phyloP scores from a whole-genome alignment of 2,888 invertebrate species.

The Plutella xylostella region DNA sequence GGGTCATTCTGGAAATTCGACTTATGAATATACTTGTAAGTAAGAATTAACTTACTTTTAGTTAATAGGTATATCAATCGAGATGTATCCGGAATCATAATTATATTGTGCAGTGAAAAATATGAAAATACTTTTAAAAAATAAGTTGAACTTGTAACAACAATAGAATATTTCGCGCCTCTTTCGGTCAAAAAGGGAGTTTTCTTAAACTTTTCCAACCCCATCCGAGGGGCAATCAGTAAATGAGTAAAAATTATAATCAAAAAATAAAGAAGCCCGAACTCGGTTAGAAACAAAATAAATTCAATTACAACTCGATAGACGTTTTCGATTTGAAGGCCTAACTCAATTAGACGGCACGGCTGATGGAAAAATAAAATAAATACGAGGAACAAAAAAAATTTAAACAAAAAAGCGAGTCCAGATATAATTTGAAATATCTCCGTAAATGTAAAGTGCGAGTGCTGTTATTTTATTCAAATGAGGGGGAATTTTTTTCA shows the following conservation, averaged over 20 bases:
- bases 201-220: neutral
- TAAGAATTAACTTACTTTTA: too few relatives aligned
- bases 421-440: constrained; percentile 71
- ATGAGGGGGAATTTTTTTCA: constrained; percentile 68
- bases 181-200: too few relatives aligned
- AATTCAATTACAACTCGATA: constrained; percentile 69
- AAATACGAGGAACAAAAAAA: constrained; percentile 65
- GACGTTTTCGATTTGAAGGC: constrained; percentile 68
- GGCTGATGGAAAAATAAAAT: constrained; percentile 70
- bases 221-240: constrained; percentile 25
- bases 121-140: too few relatives aligned
- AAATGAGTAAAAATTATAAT: constrained; percentile 59
- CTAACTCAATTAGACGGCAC: constrained; percentile 68
- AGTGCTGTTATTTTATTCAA: constrained; percentile 71
- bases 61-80: too few relatives aligned
- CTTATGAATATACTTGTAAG: too few relatives aligned
- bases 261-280: constrained; percentile 47
- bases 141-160: too few relatives aligned
- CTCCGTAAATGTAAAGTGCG: constrained; percentile 70
- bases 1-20: too few relatives aligned
- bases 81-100: too few relatives aligned
- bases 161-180: too few relatives aligned
- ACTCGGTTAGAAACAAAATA: constrained; percentile 71
- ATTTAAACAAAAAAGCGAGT: constrained; percentile 61
- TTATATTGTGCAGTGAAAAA: too few relatives aligned